Base-by-base conservation (phyloP, 2,797 vertebrate genomes). In the Chromobotia macracanthus region DNA sequence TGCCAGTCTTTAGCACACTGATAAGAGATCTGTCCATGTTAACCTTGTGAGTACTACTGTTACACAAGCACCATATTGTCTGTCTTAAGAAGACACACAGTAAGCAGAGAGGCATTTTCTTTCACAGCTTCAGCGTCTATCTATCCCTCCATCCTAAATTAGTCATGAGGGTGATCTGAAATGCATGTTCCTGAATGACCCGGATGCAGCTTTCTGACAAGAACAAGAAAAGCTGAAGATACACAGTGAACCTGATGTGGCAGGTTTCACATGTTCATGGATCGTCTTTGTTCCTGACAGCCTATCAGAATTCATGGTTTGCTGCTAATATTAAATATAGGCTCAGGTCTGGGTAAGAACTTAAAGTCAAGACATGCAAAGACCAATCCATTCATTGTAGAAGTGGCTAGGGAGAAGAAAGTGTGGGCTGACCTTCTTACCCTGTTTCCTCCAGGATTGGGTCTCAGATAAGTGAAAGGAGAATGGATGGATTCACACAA, bases 121-220 rank as follows among this genome's bases (percentile, higher is more conserved):
- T n/a, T 69, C 72, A 69, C 76, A 23, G 51, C 71, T 0, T 63
- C 65, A 18, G 66, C 65, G 68, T 81, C 61, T 38, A 3, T 53
- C 69, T 83, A 74, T 63, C 74, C 86, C 66, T 86, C 63, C 79
- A 76, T 74, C 80, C 80, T 93, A 85, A 93, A 93, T 92, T 91
- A 92, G 90, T 90, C 82, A 92, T 92, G 91, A 92, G 88, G 73
- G 75, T 58, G 68, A 82, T 87, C 83, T 75, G 87, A 87, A 88
- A 87, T 77, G 72, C 71, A 83, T 90, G 88, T 85, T 84, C 83
- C 56, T 70, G 73, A 25, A 82, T 85, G 89, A 88, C 87, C 85
- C 83, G 61, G 80, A 87, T 83, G 11, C 81, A 72, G 65, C 71
- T 81, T 87, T 84, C 87, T 87, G 90, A 88, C 91, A 87, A 84